phyloP scores from a whole-genome alignment of 2,888 invertebrate genomes.

The Dromius quadrimaculatus region DNA sequence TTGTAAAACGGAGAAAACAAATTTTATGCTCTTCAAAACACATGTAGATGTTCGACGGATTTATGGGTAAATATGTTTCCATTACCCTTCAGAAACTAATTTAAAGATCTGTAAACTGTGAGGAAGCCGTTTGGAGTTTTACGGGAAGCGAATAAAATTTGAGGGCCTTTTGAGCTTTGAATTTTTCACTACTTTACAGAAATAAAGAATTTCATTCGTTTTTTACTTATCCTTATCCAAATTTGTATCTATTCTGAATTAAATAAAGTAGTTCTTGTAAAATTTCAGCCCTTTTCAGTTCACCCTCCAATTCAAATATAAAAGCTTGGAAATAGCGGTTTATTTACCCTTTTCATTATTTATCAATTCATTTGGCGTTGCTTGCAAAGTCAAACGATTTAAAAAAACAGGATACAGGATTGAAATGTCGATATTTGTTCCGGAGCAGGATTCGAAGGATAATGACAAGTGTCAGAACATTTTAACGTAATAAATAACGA shows the following conservation, averaged over 20 bases:
- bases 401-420: conserved; percentile 20
- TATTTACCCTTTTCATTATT: conserved; percentile 15
- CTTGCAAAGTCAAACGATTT: conserved; percentile 25
- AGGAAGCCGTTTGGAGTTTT: no score
- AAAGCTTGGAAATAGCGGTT: not conserved
- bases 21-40: conserved; percentile 3
- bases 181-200: no score
- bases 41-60: conserved; percentile 11
- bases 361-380: conserved; percentile 12
- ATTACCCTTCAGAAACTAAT: conserved; percentile 19
- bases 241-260: no score
- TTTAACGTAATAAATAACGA: conserved; percentile 49
- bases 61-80: conserved; percentile 9
- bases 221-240: no score
- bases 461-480: conserved; percentile 48
- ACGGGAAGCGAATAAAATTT: no score
- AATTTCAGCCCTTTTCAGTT: no score
- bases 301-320: no score
- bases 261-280: no score
- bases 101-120: no score
- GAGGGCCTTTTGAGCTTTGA: no score
- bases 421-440: conserved; percentile 22
- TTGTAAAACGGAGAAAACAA: conserved; percentile 23
- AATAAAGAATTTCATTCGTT: no score
- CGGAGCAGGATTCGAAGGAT: conserved; percentile 26